These are phyloP conservation scores for Vireo altiloquus DNA, from an alignment of 2,113 vertebrate genomes.

Conservation along the genomic window DNA sequence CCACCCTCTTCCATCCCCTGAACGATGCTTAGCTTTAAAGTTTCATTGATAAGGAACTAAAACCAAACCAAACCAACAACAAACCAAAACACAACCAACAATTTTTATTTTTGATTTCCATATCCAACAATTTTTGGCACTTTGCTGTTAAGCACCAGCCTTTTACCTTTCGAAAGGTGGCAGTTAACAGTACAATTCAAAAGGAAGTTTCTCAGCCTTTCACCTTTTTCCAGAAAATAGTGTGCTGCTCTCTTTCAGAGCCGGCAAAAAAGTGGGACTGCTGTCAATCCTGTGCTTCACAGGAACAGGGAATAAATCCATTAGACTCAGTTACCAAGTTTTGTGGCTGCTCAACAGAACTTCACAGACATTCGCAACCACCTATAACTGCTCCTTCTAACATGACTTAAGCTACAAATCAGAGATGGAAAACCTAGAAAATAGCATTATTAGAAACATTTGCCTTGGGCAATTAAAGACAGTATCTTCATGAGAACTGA, in stretches of 20 bases:
- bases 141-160: not conserved
- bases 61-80: not conserved
- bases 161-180: not conserved
- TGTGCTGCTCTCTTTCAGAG: not conserved
- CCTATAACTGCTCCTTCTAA: not conserved
- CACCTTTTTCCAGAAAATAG: not conserved
- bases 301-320: not conserved
- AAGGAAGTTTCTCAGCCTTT: not conserved
- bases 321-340: not conserved
- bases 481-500: not conserved
- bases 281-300: not conserved
- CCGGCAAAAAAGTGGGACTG: not conserved
- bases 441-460: not conserved
- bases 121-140: not conserved
- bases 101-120: not conserved
- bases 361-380: not conserved
- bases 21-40: not conserved
- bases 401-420: not conserved
- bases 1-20: not conserved
- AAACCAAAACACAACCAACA: not conserved
- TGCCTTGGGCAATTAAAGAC: not conserved
- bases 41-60: not conserved
- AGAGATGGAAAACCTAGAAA: not conserved
- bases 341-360: not conserved
- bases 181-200: not conserved